phyloP scores from a whole-genome alignment of 2,113 vertebrate genomes.

The Tenebrosternarchus preto region DNA sequence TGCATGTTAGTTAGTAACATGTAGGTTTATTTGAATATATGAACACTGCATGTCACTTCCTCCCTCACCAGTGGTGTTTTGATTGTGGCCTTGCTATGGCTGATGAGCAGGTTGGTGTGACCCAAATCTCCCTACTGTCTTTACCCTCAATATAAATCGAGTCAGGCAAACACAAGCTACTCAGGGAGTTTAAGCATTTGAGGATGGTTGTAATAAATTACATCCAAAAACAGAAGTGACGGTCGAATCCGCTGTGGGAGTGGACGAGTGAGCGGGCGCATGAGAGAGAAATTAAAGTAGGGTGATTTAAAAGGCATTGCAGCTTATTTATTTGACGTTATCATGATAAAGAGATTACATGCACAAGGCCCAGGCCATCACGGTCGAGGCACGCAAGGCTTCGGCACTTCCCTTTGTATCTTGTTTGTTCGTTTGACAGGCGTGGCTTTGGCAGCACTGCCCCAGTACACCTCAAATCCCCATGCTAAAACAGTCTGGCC shows the following conservation, averaged over 20 bases:
- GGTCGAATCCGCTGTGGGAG: constrained; percentile 72
- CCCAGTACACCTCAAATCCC: constrained; percentile 48
- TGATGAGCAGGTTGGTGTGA: constrained; percentile 73
- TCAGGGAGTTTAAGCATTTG: constrained; percentile 69
- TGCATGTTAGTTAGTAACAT: constrained; percentile 48
- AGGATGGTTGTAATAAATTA: constrained; percentile 70
- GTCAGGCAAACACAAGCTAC: constrained; percentile 58
- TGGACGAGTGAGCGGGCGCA: constrained; percentile 55
- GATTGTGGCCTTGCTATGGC: constrained; percentile 61
- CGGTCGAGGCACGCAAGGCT: constrained; percentile 28
- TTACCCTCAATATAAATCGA: constrained; percentile 53
- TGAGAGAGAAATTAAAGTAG: constrained; percentile 44
- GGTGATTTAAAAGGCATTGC: constrained; percentile 52
- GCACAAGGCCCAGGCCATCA: constrained; percentile 23
- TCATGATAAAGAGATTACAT: constrained; percentile 49
- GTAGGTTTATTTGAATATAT: constrained; percentile 17
- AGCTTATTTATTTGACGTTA: constrained; percentile 47
- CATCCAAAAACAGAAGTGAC: constrained; percentile 70
- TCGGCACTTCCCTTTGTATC: constrained; percentile 39
- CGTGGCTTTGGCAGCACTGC: constrained; percentile 37
- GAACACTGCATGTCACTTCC: constrained; percentile 34
- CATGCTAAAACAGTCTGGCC: constrained; percentile 52
- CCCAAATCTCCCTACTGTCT: constrained; percentile 60
- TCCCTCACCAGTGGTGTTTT: constrained; percentile 46
- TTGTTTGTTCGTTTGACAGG: constrained; percentile 52